Conservation (phyloP, 92 coral and sea anemone genomes). For the Micromussa lordhowensis region DNA sequence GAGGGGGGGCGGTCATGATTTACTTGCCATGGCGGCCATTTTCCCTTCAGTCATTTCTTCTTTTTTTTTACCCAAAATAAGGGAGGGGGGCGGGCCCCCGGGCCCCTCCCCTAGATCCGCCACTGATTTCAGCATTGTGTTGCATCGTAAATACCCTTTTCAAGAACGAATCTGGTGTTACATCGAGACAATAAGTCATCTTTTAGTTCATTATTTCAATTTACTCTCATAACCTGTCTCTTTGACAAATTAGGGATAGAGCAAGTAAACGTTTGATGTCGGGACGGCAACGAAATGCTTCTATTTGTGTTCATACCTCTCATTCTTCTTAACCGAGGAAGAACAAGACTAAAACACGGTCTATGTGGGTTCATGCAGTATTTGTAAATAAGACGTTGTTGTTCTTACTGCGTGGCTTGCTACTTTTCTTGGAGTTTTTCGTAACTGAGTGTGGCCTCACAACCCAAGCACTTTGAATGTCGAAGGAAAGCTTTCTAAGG, state of each 20-base stretch:
- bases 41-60: too few relatives aligned
- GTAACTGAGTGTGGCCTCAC: conserved; percentile 56
- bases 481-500: conserved; percentile 62
- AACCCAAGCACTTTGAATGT: conserved; percentile 58
- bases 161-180: background rate
- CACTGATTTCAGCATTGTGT: too few relatives aligned
- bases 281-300: too few relatives aligned
- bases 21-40: too few relatives aligned
- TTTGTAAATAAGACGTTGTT: background rate
- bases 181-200: background rate
- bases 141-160: background rate
- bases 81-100: too few relatives aligned
- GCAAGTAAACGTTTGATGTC: too few relatives aligned
- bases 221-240: background rate
- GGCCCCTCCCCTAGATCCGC: too few relatives aligned
- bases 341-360: too few relatives aligned
- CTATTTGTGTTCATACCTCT: too few relatives aligned
- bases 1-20: too few relatives aligned
- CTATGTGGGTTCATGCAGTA: background rate
- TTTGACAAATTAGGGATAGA: background rate
- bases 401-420: conserved; percentile 76
- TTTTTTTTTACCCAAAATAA: too few relatives aligned
- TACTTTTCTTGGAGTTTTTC: conserved; percentile 34
- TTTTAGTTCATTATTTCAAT: background rate
- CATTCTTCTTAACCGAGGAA: too few relatives aligned